Evolutionary conservation across 1,140 invertebrate species (phyloP).

Genomic region (Rhopalosiphum padi): DNA sequence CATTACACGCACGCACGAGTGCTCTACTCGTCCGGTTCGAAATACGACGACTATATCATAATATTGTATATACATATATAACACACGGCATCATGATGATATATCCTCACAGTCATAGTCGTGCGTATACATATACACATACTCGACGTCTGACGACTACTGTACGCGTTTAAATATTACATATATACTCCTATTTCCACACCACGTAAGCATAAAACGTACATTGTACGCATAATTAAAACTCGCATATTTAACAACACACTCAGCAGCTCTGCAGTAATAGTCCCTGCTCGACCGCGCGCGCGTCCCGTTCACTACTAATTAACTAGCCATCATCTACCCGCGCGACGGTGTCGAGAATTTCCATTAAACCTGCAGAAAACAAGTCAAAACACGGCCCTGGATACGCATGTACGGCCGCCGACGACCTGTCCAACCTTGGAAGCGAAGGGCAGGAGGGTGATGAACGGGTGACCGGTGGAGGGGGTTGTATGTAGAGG

Average conservation of each 20-base stretch:
- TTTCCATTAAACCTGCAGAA: slow-evolving; percentile 44
- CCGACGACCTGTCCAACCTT: background rate
- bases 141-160: background rate
- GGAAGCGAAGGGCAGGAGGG: background rate
- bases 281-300: background rate
- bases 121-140: background rate
- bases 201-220: background rate
- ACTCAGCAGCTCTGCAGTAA: background rate
- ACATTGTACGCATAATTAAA: slow-evolving; percentile 19
- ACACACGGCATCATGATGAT: background rate
- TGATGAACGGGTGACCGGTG: background rate
- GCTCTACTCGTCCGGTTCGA: background rate
- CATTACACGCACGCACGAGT: background rate
- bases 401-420: background rate
- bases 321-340: slow-evolving; percentile 45
- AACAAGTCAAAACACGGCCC: slow-evolving; percentile 34
- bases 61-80: background rate
- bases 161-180: background rate
- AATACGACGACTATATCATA: background rate
- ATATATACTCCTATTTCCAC: background rate
- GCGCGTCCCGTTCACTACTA: background rate
- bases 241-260: slow-evolving; percentile 39
- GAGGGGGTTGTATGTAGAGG: background rate
- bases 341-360: background rate
- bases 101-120: background rate